Conservation (phyloP, 53 echinoderm and acorn worm genomes). For the Hippasteria phrygiana region DNA sequence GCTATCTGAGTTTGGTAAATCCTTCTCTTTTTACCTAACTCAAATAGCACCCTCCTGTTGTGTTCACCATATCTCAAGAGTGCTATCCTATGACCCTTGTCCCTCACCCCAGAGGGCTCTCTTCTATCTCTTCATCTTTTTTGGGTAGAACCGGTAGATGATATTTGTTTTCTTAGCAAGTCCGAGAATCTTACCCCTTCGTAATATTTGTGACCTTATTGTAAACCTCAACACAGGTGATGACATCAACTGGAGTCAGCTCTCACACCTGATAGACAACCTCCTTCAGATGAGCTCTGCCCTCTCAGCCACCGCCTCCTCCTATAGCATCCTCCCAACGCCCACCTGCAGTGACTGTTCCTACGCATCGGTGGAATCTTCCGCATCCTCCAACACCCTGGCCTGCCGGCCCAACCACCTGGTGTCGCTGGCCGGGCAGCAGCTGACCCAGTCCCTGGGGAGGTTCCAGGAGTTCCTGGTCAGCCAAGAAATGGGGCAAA, state of each 20-base stretch:
- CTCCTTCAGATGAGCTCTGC: conserved; percentile 52
- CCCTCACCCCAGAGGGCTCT: too few species aligned
- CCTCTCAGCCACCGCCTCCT: conserved; percentile 64
- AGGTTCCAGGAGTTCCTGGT: conserved; percentile 67
- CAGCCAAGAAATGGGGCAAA: neutral
- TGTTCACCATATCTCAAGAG: too few species aligned
- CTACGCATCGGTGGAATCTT: conserved; percentile 66
- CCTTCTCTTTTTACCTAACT: too few species aligned
- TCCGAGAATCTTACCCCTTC: neutral
- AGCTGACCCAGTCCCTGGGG: conserved; percentile 61
- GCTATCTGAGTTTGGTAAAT: too few species aligned
- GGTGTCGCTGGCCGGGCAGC: conserved; percentile 82
- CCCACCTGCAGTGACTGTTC: conserved; percentile 46
- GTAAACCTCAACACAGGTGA: conserved; percentile 10
- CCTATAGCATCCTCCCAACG: conserved; percentile 67
- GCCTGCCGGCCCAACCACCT: conserved; percentile 80
- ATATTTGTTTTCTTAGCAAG: neutral
- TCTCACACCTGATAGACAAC: neutral
- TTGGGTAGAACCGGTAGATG: too few species aligned
- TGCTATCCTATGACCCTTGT: too few species aligned
- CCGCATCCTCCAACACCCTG: conserved; percentile 64
- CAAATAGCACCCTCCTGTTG: too few species aligned
- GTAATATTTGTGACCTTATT: neutral
- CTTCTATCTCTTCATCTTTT: too few species aligned
- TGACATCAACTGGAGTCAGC: conserved; percentile 41